Evolutionary conservation across 2,888 invertebrate species (phyloP).

Genomic region (Pecten maximus): DNA sequence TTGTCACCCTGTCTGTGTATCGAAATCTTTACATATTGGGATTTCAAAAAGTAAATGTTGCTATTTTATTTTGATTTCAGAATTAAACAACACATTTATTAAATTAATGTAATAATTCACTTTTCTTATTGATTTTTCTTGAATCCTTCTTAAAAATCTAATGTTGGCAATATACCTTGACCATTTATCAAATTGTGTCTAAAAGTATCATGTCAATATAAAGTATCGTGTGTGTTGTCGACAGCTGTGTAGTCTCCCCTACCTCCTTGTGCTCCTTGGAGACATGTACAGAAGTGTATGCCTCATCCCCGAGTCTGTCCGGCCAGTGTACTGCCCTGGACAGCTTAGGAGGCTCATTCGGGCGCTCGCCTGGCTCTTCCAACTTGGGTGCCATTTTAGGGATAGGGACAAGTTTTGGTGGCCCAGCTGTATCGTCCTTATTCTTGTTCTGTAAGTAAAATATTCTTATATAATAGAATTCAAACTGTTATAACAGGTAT

Average conservation of each 20-base stretch:
- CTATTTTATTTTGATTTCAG: neutral
- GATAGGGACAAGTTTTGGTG: constrained; percentile 62
- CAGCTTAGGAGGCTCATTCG: constrained; percentile 67
- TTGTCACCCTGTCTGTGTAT: neutral
- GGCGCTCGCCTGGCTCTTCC: constrained; percentile 43
- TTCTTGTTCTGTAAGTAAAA: constrained; percentile 47
- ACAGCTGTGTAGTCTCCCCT: constrained; percentile 7
- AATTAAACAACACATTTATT: neutral
- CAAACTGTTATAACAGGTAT: too few relatives aligned
- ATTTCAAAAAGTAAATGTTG: too few relatives aligned
- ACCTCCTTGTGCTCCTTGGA: constrained; percentile 78
- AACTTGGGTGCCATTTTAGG: constrained; percentile 38
- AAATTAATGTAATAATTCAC: neutral
- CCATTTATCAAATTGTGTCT: neutral
- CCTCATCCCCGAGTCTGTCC: constrained; percentile 68
- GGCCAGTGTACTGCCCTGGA: constrained; percentile 75
- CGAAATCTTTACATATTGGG: neutral
- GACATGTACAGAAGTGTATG: constrained; percentile 76
- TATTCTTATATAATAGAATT: neutral
- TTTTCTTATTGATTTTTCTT: too few relatives aligned
- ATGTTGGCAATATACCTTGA: neutral
- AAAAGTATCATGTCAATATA: too few relatives aligned
- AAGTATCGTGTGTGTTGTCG: too few relatives aligned
- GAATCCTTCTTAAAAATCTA: too few relatives aligned
- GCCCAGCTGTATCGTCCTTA: constrained; percentile 46